Base-by-base conservation (phyloP, 92 coral and sea anemone genomes). In the Diadumene lineata region DNA sequence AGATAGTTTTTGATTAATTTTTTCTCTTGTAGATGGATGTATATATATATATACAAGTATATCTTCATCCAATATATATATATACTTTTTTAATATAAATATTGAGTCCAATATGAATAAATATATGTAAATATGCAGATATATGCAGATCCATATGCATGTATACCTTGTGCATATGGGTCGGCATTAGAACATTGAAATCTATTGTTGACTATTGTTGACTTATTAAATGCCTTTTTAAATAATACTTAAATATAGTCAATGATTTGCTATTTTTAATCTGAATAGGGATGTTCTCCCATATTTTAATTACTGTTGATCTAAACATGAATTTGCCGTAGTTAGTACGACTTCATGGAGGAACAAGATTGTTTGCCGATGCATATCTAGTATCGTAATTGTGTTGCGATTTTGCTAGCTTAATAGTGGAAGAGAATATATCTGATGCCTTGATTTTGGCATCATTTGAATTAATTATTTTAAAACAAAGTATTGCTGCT, bases 321-420 rank as follows among this genome's bases (percentile, higher is more conserved):
- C 62, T 31, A 56, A 82, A 82, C 22, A 64, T 56, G 51, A 57
- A 65, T 57, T 69, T 64, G 17, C 84, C 88, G 70, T 31, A 70
- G 65, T 72, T 84, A 21, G 82, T 77, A 21, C 71, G 64, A 34
- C 68, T 56, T 46, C 67, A 34, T 61, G 79, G 75, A 29, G 83
- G 26, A 26, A 75, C 38, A 7, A 83, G 63, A 71, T 77, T 83
- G 26, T 51, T 25, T 50, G 31, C 77, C 10, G 84, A 30, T 17
- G 67, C 68, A 65, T 77, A 79, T 71, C 89, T 71, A 21, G 84
- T 84, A 43, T 84, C 53, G 48, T 84, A 68, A 68, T 50, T 28
- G 66, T 84, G 88, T 50, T 60, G 24, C 0, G 66, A 74, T 23
- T 77, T 56, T 32, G 76, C 88, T 29, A 60, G 66, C n/a, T 73